Evolutionary conservation across 2,888 invertebrate genomes (phyloP).

Genomic region (Meta bourneti): DNA sequence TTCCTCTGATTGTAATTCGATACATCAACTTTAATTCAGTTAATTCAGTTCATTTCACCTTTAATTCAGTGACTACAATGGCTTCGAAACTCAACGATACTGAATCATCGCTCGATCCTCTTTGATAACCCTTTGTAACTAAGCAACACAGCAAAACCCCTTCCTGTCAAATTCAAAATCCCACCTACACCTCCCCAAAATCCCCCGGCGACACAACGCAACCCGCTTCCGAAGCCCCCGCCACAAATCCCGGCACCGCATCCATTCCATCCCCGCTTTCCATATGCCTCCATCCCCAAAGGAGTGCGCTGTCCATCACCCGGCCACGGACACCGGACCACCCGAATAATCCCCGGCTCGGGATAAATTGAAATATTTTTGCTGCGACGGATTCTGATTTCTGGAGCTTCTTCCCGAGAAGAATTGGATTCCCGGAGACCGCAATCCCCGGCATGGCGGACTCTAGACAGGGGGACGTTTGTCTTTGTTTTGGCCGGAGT

Average conservation of each 20-base stretch:
- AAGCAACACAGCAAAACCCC: too few relatives aligned
- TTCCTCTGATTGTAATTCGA: too few relatives aligned
- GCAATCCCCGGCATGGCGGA: background rate
- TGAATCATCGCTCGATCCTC: too few relatives aligned
- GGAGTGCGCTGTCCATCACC: background rate
- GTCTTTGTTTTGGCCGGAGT: background rate
- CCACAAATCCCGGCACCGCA: background rate
- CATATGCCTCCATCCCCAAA: background rate
- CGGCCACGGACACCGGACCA: background rate
- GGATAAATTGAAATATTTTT: conserved; percentile 8
- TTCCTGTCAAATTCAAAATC: background rate
- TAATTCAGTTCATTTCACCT: too few relatives aligned
- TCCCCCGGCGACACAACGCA: background rate
- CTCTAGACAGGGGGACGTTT: background rate
- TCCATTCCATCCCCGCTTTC: background rate
- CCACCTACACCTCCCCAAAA: background rate
- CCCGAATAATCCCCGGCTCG: conserved; percentile 9
- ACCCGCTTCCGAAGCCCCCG: background rate
- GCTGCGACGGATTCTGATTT: background rate
- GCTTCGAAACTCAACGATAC: too few relatives aligned
- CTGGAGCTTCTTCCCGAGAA: background rate
- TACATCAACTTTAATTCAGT: too few relatives aligned
- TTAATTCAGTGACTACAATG: too few relatives aligned
- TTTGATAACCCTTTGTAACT: too few relatives aligned
- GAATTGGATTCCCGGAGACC: conserved; percentile 10